Base-by-base conservation (phyloP, 2,797 vertebrate species). In the Caiman crocodilus region DNA sequence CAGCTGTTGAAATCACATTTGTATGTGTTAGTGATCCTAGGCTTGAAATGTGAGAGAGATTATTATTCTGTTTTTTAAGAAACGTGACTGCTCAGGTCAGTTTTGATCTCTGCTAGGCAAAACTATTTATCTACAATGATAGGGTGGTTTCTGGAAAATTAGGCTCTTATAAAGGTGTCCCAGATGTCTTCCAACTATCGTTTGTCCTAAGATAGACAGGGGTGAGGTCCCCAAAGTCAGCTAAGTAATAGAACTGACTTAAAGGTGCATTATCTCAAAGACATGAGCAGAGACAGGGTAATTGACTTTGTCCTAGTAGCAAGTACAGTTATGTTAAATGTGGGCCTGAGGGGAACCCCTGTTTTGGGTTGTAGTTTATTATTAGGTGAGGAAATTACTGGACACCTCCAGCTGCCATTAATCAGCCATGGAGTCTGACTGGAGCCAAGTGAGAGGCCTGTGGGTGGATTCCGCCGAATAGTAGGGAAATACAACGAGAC, bases 381-480 rank as follows among this genome's bases (percentile, higher is more conserved):
- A 98, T 98, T 98, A 98, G 98, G 97, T 98, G 98, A 98, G 97
- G 97, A 98, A 98, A 98, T 98, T 98, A 97, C 96, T 97, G 98
- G 99, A 99, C 98, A 99, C 98, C 98, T 99, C 98, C 98, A 98
- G 98, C 98, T 98, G 98, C 98, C 98, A 98, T 99, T 98, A 98
- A 99, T 99, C 98, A 99, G 98, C 97, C 96, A 5, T 97, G 97
- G 98, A 99, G 98, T 95, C 98, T 93, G 98, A 94, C 98, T 98
- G 98, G 98, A 99, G 99, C 98, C 99, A 98, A 98, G 94, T 76
- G 95, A 97, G 97, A 96, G 96, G 96, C 96, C 97, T 95, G 96
- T 97, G 97, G 96, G 95, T 97, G 97, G 98, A 97, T 96, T 97
- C 94, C 89, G 86, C 96, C 96, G 97, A 87, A 97, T 91, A 93